Percentiles rank a stretch among this genome's conserved stretches.
These are phyloP conservation scores for Proctacanthus coquilletti DNA, from an alignment of 1,140 invertebrate species.

Conservation along the genomic window DNA sequence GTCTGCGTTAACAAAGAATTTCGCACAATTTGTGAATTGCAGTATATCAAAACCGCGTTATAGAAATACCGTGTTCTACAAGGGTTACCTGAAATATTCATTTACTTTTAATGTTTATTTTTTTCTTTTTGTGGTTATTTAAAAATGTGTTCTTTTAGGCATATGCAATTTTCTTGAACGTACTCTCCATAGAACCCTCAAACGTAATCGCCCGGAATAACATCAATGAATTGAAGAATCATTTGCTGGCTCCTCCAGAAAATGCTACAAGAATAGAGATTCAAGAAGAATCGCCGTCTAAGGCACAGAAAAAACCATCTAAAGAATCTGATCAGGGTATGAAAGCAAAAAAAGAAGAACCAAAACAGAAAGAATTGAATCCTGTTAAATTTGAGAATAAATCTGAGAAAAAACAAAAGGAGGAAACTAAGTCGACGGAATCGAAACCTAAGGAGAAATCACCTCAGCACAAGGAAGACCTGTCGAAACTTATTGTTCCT, in stretches of 20 bases:
- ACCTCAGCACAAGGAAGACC: constrained; percentile 10
- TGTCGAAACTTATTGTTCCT: constrained; percentile 22
- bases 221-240: constrained; percentile 16
- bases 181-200: constrained; percentile 28
- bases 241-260: constrained; percentile 16
- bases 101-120: background rate
- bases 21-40: no score
- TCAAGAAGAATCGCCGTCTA: constrained; percentile 10
- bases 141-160: constrained; percentile 12
- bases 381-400: background rate
- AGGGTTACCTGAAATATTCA: no score
- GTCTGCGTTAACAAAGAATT: no score
- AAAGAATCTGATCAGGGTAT: no score
- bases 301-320: background rate
- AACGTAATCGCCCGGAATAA: constrained; percentile 28
- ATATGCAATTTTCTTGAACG: constrained; percentile 18
- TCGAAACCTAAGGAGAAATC: constrained; percentile 1
- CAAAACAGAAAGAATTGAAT: background rate
- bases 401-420: background rate
- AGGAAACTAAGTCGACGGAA: background rate
- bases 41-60: no score
- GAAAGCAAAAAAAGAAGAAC: background rate
- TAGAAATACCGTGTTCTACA: no score
- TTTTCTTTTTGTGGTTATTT: background rate
- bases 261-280: constrained; percentile 16